Conservation (phyloP, 2,113 vertebrate species). For the Alligator mississippiensis region DNA sequence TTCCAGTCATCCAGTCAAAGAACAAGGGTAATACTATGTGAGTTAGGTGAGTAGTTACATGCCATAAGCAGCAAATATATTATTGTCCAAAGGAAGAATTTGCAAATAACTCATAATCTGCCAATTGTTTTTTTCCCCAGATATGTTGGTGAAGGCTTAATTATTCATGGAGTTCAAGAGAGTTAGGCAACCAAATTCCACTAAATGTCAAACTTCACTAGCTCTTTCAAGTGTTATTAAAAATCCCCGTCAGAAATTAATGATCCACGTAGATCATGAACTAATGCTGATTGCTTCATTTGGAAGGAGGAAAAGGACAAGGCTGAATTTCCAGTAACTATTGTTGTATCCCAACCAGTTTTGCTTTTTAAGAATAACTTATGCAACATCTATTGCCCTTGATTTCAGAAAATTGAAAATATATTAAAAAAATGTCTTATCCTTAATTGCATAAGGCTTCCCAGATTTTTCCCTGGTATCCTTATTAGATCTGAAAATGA, state of each 20-base stretch:
- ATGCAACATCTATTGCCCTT: neutral
- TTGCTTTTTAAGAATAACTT: neutral
- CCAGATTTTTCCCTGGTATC: neutral
- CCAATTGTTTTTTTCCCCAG: conserved; percentile 23
- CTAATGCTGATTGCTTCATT: neutral
- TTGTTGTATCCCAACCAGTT: conserved; percentile 32
- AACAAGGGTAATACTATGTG: neutral
- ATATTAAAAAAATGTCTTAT: neutral
- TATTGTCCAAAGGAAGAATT: conserved; percentile 25
- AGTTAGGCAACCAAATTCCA: neutral
- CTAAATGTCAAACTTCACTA: neutral
- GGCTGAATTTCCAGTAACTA: conserved; percentile 18
- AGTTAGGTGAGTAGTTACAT: neutral
- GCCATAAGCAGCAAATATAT: neutral
- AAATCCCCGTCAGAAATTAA: neutral
- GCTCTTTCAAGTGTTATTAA: neutral
- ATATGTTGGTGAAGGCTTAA: conserved; percentile 18
- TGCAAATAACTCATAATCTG: neutral
- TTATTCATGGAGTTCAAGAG: conserved; percentile 13
- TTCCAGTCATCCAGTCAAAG: neutral
- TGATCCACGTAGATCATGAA: neutral
- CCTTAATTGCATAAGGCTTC: neutral
- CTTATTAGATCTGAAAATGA: neutral
- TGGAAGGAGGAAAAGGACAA: neutral
- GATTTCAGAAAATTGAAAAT: conserved; percentile 18